phyloP scores from a whole-genome alignment of 1,140 invertebrate species.

The Helicoverpa armigera region DNA sequence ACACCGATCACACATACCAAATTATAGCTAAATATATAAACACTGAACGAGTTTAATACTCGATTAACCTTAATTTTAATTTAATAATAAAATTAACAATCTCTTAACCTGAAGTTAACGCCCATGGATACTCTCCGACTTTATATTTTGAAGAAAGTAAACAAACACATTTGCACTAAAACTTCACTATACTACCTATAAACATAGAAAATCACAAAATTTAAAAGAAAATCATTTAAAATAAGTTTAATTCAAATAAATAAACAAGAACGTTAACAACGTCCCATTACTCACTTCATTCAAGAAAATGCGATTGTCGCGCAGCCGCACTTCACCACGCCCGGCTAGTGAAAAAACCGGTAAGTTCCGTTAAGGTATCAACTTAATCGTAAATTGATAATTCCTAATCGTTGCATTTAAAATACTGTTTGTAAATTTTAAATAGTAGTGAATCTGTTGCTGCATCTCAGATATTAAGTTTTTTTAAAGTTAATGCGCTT shows the following conservation, averaged over 20 bases:
- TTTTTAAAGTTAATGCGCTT: no score
- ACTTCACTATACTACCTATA: slow-evolving; percentile 47
- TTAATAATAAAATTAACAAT: slow-evolving; percentile 76
- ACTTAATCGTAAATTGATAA: not conserved
- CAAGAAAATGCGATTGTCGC: slow-evolving; percentile 70
- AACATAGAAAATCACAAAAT: slow-evolving; percentile 45
- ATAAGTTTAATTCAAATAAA: slow-evolving; percentile 63
- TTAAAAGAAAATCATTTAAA: slow-evolving; percentile 60
- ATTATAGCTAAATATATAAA: slow-evolving; percentile 28
- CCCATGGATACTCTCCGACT: slow-evolving; percentile 75
- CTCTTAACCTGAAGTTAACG: slow-evolving; percentile 80
- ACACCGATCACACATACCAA: slow-evolving; percentile 18
- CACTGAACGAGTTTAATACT: slow-evolving; percentile 46
- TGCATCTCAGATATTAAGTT: no score
- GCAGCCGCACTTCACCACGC: slow-evolving; percentile 83
- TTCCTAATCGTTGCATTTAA: not conserved
- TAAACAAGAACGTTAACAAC: slow-evolving; percentile 73
- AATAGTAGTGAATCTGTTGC: no score
- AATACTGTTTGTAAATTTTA: not conserved
- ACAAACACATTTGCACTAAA: slow-evolving; percentile 56
- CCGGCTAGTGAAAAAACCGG: slow-evolving; percentile 67
- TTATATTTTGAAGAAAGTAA: slow-evolving; percentile 60
- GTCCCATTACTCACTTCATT: slow-evolving; percentile 75
- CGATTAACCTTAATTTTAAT: slow-evolving; percentile 78
- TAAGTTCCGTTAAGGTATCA: slow-evolving; percentile 48